Conservation (phyloP, 2,797 vertebrate species). For the Parauchenoglanis punctatus region DNA sequence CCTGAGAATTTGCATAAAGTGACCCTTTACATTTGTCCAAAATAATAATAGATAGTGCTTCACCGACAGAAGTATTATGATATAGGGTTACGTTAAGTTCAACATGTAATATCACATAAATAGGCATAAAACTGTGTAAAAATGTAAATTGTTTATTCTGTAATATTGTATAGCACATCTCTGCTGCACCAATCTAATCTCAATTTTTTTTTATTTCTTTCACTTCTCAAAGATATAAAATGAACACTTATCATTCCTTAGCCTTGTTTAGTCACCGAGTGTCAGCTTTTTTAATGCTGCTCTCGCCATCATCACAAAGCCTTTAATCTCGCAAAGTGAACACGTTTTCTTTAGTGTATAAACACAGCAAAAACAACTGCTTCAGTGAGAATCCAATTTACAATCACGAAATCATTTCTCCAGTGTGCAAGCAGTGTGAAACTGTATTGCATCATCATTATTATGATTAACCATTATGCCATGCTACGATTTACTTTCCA, state of each 20-base stretch:
- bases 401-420: background rate
- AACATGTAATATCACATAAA: background rate
- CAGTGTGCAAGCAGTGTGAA: background rate
- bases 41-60: background rate
- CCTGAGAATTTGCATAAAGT: background rate
- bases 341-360: background rate
- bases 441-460: constrained; percentile 3
- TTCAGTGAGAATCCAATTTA: background rate
- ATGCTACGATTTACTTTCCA: background rate
- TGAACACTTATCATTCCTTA: too few species aligned
- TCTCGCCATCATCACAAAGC: background rate
- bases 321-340: background rate
- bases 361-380: constrained; percentile 6
- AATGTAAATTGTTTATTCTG: background rate
- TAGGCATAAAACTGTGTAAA: background rate
- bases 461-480: background rate
- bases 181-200: background rate
- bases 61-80: background rate
- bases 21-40: background rate
- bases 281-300: background rate
- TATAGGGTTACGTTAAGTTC: background rate
- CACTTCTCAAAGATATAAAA: background rate
- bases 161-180: background rate
- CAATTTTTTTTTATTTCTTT: background rate
- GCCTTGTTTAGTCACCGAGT: background rate